A percentile compares a stretch with the other conserved stretches of the same genome.
Conservation (phyloP, 2,888 invertebrate genomes). For the Kuschelorhynchus macadamiae region DNA sequence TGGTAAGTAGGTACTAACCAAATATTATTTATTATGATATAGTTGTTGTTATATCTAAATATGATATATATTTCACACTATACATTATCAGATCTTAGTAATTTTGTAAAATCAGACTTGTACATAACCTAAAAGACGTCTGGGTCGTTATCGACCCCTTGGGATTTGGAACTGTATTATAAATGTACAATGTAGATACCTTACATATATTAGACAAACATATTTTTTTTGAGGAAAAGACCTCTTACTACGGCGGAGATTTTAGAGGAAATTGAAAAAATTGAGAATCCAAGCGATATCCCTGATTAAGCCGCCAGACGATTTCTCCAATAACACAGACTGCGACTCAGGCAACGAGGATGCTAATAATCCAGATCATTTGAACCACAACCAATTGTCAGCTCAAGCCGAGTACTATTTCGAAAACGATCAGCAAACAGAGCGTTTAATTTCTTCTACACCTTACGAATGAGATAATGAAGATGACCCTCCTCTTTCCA, state of each 20-base stretch:
- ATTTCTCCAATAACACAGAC: too few relatives aligned
- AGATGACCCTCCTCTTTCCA: background rate
- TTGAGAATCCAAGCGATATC: too few relatives aligned
- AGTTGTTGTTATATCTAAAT: background rate
- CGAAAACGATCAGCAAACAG: too few relatives aligned
- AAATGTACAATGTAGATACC: too few relatives aligned
- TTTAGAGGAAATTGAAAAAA: background rate
- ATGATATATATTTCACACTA: background rate
- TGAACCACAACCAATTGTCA: background rate
- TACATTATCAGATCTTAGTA: too few relatives aligned
- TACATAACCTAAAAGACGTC: background rate
- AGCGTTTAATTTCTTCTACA: background rate
- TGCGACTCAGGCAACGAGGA: too few relatives aligned
- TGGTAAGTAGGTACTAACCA: background rate
- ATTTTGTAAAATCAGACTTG: too few relatives aligned
- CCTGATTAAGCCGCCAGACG: too few relatives aligned
- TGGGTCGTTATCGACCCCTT: background rate
- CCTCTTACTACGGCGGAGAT: background rate
- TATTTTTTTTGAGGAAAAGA: background rate
- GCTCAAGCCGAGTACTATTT: slow-evolving; percentile 19
- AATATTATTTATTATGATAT: background rate
- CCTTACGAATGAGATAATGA: slow-evolving; percentile 7
- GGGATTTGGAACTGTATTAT: background rate
- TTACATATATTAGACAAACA: too few relatives aligned
- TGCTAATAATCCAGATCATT: too few relatives aligned